These are phyloP conservation scores for Sycobia sp. DNA, from an alignment of 1,140 invertebrate genomes.

Conservation along the genomic window DNA sequence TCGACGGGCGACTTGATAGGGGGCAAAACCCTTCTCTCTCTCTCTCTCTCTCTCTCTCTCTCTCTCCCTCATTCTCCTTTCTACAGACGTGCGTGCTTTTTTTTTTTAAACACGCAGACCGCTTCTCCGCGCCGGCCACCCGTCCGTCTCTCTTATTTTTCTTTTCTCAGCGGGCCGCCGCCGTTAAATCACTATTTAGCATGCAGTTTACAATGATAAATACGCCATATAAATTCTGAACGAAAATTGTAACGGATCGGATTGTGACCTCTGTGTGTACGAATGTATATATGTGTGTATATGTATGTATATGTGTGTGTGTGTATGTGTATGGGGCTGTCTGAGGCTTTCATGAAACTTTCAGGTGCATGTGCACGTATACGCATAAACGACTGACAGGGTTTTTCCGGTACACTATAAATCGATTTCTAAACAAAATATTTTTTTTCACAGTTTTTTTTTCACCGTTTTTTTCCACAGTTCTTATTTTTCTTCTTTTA, in stretches of 20 bases:
- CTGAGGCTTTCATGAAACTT: too few species aligned
- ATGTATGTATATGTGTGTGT: too few species aligned
- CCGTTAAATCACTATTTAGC: constrained; percentile 32
- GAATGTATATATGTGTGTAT: too few species aligned
- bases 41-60: constrained; percentile 5
- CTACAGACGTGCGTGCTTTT: too few species aligned
- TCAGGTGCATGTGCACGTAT: background rate
- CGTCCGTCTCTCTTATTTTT: background rate
- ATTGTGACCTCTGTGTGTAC: too few species aligned
- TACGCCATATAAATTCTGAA: background rate
- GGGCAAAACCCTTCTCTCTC: constrained; percentile 14
- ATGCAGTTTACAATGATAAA: constrained; percentile 16
- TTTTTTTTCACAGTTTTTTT: background rate
- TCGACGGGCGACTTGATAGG: constrained; percentile 36
- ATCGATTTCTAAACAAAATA: background rate
- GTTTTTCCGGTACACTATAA: too few species aligned
- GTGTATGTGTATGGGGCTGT: too few species aligned
- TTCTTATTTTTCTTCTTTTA: too few species aligned
- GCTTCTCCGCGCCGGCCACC: background rate
- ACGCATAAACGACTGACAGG: too few species aligned
- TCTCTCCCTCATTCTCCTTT: too few species aligned
- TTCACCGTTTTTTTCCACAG: too few species aligned
- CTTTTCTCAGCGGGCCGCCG: constrained; percentile 12
- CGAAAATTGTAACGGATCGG: constrained; percentile 10
- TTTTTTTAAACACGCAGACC: too few species aligned